These are phyloP conservation scores for Morus bassanus DNA, from an alignment of 2,797 vertebrate genomes.

Conservation along the genomic window DNA sequence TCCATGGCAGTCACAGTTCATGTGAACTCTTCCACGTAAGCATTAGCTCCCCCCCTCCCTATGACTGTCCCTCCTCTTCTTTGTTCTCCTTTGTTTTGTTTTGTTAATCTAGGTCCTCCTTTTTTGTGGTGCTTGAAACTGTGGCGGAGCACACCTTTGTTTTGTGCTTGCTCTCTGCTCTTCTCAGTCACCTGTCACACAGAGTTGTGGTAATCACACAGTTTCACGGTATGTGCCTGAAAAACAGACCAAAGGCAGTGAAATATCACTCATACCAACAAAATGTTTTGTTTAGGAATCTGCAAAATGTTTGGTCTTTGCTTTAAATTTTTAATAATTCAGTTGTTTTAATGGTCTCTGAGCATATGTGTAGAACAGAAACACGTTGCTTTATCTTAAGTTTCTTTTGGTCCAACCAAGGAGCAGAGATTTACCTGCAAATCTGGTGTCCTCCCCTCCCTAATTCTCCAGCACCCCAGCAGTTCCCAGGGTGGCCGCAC, in stretches of 20 bases:
- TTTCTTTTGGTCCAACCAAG: background rate
- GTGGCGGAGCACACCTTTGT: background rate
- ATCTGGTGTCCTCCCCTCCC: background rate
- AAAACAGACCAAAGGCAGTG: background rate
- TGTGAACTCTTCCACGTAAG: background rate
- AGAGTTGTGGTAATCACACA: background rate
- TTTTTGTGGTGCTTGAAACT: background rate
- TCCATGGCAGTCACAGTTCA: background rate
- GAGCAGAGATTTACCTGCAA: background rate
- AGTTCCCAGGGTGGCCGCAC: background rate
- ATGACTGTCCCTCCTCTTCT: background rate
- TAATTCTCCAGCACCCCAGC: background rate
- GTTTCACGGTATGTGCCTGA: background rate
- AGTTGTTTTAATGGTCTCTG: background rate
- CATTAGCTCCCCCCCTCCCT: background rate
- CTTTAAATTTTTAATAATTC: background rate
- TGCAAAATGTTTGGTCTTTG: background rate
- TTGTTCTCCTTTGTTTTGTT: background rate
- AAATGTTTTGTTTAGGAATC: background rate
- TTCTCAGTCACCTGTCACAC: background rate
- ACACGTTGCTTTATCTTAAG: fast-evolving
- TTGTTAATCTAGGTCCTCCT: background rate
- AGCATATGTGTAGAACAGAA: background rate
- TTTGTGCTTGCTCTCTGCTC: background rate
- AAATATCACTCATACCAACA: background rate